A percentile compares a stretch with the other conserved stretches of the same genome.
Conservation (phyloP, 1,140 invertebrate species). For the Penaeus japonicus region DNA sequence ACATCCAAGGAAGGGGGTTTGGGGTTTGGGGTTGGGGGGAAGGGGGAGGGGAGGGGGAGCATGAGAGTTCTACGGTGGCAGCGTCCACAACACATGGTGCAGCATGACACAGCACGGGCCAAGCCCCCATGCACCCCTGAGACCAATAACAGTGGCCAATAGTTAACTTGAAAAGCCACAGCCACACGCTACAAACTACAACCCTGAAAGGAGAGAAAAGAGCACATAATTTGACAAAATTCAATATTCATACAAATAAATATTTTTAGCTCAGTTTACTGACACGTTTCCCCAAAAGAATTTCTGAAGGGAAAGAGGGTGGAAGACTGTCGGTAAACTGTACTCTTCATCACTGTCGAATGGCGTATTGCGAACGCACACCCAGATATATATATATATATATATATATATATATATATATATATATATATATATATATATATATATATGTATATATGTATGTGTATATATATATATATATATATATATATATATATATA, state of each 20-base stretch:
- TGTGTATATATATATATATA: no score
- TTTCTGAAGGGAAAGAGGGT: no score
- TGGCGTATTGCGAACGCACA: no score
- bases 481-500: no score
- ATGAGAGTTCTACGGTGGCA: background rate
- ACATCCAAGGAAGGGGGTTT: background rate
- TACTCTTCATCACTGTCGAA: no score
- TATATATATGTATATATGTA: no score
- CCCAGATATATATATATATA: no score
- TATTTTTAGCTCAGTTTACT: no score
- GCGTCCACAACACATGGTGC: background rate
- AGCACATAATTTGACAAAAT: background rate
- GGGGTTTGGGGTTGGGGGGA: background rate
- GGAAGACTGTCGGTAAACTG: no score
- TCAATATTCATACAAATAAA: background rate
- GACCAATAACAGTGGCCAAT: conserved; percentile 28
- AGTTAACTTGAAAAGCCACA: conserved; percentile 33
- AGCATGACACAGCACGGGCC: background rate
- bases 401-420: no score
- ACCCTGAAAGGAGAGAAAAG: background rate
- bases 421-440: no score
- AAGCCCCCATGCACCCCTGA: conserved; percentile 9
- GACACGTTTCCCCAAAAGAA: no score
- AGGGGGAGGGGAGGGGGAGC: background rate
- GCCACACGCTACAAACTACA: conserved; percentile 33